These are phyloP conservation scores for Tinea semifulvella DNA, from an alignment of 2,888 invertebrate genomes.

Conservation along the genomic window DNA sequence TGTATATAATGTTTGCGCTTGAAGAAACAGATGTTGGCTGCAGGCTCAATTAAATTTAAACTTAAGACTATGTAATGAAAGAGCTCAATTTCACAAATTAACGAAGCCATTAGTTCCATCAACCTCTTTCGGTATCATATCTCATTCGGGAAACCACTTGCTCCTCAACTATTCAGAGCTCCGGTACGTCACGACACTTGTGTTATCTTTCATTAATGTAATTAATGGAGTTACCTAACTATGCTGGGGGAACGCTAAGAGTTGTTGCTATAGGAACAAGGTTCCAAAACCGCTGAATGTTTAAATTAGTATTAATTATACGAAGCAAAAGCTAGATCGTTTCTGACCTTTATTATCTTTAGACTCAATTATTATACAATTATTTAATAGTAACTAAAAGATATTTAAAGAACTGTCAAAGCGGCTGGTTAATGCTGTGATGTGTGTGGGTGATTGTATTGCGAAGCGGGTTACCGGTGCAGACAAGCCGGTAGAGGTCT, in stretches of 20 bases:
- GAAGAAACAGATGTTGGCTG: no score
- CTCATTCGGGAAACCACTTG: constrained; percentile 26
- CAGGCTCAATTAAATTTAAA: constrained; percentile 11
- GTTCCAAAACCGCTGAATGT: background rate
- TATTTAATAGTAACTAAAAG: no score
- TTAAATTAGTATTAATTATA: no score
- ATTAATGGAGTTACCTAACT: constrained; percentile 54
- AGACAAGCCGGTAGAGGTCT: no score
- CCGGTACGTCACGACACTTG: constrained; percentile 27
- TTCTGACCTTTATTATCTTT: no score
- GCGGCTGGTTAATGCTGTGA: no score
- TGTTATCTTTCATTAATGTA: constrained; percentile 44
- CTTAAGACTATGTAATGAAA: constrained; percentile 7
- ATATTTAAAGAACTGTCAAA: no score
- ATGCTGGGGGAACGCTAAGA: constrained; percentile 21
- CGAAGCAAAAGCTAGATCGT: no score
- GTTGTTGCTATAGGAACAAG: constrained; percentile 1
- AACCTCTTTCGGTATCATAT: constrained; percentile 16
- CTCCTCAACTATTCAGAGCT: constrained; percentile 32
- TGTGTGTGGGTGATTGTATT: no score
- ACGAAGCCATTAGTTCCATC: background rate
- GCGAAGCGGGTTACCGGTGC: no score
- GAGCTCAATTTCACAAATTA: constrained; percentile 13
- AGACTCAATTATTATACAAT: no score
- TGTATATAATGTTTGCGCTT: no score